Evolutionary conservation across 92 coral and sea anemone species (phyloP).

Genomic region (Porites evermanni): DNA sequence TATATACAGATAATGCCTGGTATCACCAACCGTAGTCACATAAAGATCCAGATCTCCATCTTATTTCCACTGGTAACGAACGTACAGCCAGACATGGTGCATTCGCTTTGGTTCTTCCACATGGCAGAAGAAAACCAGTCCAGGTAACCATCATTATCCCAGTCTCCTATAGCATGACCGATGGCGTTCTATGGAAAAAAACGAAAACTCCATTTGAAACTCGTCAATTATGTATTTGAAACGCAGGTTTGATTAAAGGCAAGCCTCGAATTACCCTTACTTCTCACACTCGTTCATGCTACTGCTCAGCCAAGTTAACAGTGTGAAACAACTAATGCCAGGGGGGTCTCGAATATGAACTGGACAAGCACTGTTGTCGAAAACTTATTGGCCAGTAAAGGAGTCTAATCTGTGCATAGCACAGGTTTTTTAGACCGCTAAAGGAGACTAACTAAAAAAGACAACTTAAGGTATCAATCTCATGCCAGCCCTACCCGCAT

Average conservation of each 20-base stretch:
- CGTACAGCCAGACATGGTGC: conserved; percentile 80
- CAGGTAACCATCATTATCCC: conserved; percentile 88
- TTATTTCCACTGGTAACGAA: conserved; percentile 83
- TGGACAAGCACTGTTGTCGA: too few relatives aligned
- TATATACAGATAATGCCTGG: conserved; percentile 86
- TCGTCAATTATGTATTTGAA: too few relatives aligned
- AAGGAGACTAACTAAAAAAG: background rate
- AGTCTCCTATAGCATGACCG: conserved; percentile 99
- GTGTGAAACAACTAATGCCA: too few relatives aligned
- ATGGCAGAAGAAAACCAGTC: conserved; percentile 98
- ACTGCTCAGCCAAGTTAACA: background rate
- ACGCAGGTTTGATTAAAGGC: too few relatives aligned
- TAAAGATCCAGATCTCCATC: conserved; percentile 97
- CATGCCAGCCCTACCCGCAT: conserved; percentile 65
- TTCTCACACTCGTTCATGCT: too few relatives aligned
- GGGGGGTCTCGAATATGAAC: too few relatives aligned
- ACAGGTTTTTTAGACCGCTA: background rate
- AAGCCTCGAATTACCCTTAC: too few relatives aligned
- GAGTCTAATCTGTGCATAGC: too few relatives aligned
- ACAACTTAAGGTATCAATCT: background rate
- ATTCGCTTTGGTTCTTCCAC: conserved; percentile 79
- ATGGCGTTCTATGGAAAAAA: conserved; percentile 82
- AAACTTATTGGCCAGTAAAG: too few relatives aligned
- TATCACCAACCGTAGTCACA: conserved; percentile 90
- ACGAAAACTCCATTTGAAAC: too few relatives aligned